Percentiles rank a stretch among this genome's conserved stretches.
Conservation (phyloP, 2,113 vertebrate species). For the Neopipo cinnamomea region DNA sequence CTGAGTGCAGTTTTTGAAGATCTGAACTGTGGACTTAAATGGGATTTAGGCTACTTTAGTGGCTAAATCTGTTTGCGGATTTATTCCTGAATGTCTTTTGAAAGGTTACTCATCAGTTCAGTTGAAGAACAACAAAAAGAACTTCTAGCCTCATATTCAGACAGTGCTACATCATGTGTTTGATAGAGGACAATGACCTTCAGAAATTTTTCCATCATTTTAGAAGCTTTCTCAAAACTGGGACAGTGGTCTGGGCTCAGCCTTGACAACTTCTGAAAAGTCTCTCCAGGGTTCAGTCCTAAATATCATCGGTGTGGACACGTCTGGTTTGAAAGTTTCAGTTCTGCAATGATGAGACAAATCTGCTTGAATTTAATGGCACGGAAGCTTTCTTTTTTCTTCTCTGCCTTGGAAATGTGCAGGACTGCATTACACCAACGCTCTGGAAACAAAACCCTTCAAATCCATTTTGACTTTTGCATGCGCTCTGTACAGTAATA, state of each 20-base stretch:
- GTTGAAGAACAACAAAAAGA: constrained; percentile 18
- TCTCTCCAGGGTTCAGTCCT: constrained; percentile 23
- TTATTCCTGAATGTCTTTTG: constrained; percentile 48
- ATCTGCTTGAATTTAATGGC: background rate
- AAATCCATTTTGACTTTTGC: background rate
- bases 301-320: constrained; percentile 19
- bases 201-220: constrained; percentile 48
- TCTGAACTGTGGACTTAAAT: constrained; percentile 50
- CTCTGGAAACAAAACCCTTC: background rate
- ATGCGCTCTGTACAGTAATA: background rate
- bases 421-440: background rate
- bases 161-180: background rate
- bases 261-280: constrained; percentile 17
- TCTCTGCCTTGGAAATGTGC: background rate
- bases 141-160: background rate
- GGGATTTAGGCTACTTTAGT: constrained; percentile 48
- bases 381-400: background rate
- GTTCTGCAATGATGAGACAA: background rate
- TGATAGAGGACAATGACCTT: constrained; percentile 42
- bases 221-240: constrained; percentile 34
- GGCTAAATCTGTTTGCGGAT: constrained; percentile 58
- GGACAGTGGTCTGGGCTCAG: background rate
- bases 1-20: constrained; percentile 26
- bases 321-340: constrained; percentile 5
- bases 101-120: constrained; percentile 40